Evolutionary conservation across 2,888 invertebrate species (phyloP).

Genomic region (Ditula angustiorana): DNA sequence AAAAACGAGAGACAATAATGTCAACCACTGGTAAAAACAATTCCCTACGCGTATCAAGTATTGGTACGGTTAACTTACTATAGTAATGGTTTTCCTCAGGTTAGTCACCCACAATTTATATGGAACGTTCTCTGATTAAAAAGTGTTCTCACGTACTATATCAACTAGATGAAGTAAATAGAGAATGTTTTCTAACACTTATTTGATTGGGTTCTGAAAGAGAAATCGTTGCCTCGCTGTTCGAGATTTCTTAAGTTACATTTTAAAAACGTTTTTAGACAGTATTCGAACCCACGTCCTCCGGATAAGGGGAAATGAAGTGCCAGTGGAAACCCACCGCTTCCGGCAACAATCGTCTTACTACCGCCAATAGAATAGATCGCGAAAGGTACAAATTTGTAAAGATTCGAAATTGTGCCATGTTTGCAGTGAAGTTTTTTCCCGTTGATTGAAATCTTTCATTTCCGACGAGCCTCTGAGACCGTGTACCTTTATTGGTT

Average conservation of each 20-base stretch:
- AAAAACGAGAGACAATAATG: no score
- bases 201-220: slow-evolving; percentile 14
- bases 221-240: slow-evolving; percentile 4
- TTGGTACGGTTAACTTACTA: no score
- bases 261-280: slow-evolving; percentile 20
- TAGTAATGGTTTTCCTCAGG: no score
- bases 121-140: neutral
- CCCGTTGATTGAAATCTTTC: slow-evolving; percentile 7
- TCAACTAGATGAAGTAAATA: neutral
- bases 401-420: neutral
- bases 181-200: slow-evolving; percentile 9
- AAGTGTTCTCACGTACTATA: neutral
- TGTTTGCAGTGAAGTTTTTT: slow-evolving; percentile 2
- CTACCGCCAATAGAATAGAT: neutral
- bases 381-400: slow-evolving; percentile 14
- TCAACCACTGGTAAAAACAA: no score
- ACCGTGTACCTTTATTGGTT: neutral
- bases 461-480: slow-evolving; percentile 11
- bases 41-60: no score
- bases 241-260: neutral
- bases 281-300: slow-evolving; percentile 4
- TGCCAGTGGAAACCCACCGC: slow-evolving; percentile 13
- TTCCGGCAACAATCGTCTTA: slow-evolving; percentile 10
- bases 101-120: no score
- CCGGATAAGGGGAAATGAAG: slow-evolving; percentile 35